Base-by-base conservation (phyloP, 2,797 vertebrate genomes). In the Oryzias dopingdopingensis region DNA sequence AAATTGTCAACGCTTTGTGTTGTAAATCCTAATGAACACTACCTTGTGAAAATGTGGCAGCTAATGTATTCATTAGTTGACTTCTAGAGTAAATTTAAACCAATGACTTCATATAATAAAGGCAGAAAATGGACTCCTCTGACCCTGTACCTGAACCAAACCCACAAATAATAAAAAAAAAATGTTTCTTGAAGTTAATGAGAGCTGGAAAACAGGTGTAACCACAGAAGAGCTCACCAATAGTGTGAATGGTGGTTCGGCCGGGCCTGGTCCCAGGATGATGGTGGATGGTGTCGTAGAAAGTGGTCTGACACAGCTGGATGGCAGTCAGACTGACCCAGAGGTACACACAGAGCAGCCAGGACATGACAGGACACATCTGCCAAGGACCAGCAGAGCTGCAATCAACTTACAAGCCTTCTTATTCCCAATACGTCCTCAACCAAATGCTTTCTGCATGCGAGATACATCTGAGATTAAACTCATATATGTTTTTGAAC, bases 271-370 rank as follows among this genome's bases (percentile, higher is more conserved):
- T 95, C 83, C 96, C 93, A 87, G 94, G 96, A 77, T 94, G 94
- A 84, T 97, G 95, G 71, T 94, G 94, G 77, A 98, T 95, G 82
- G 94, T 96, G 75, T 97, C 94, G 75, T 96, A 96, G 88, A 98
- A 94, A 55, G 95, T 95, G 76, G 94, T 96, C 83, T 97, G 95
- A 90, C 96, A 95, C 83, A 95, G 93, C 85, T 96, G 92, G 90
- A 97, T 88, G 73, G 93, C 93, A 70, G 94, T 94, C 83, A 95
- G 91, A 89, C 95, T 96, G 93, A 97, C 95, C 96, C 96, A 98
- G 91, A 98, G 91, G 92, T 94, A 96, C 92, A 98, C 89, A 92
- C 94, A 97, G 91, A 97, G 91, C 91, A 96, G 89, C 96, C 96
- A 98, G 92, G 96, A 96, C 96, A 97, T 99, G 90, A 95, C 95